Percentiles rank a stretch among this genome's conserved stretches.
These are phyloP conservation scores for Epinephelus coioides DNA, from an alignment of 2,797 vertebrate genomes.

Conservation along the genomic window DNA sequence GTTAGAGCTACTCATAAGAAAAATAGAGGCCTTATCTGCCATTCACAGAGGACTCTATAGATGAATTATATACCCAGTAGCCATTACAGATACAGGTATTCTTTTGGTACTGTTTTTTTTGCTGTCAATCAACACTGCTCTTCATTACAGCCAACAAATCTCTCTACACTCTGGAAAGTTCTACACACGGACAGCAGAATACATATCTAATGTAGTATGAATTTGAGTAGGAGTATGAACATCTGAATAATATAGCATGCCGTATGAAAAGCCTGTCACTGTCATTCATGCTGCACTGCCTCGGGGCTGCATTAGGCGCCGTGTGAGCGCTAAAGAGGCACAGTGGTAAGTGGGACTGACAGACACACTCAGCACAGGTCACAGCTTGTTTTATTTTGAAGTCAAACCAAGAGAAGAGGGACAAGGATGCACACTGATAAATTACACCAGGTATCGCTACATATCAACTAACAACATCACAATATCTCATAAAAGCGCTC, in stretches of 20 bases:
- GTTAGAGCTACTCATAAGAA: constrained; percentile 17
- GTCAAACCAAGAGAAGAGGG: constrained; percentile 79
- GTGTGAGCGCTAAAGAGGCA: constrained; percentile 10
- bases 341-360: constrained; percentile 39
- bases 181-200: not conserved
- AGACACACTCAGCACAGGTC: constrained; percentile 73
- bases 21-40: constrained; percentile 42
- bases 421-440: constrained; percentile 81
- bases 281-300: constrained; percentile 20
- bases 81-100: constrained; percentile 37
- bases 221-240: constrained; percentile 20
- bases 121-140: constrained; percentile 57
- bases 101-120: constrained; percentile 14
- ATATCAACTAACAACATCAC: constrained; percentile 85
- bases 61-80: constrained; percentile 38
- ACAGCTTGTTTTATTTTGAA: constrained; percentile 83
- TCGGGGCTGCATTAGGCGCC: not conserved
- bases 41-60: constrained; percentile 33
- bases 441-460: constrained; percentile 83
- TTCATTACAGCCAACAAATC: constrained; percentile 33
- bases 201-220: constrained; percentile 21
- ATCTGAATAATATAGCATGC: constrained; percentile 35
- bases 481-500: constrained; percentile 78
- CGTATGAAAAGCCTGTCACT: constrained; percentile 20
- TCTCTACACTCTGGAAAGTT: constrained; percentile 21